Percentiles rank a stretch among this genome's conserved stretches.
Conservation (phyloP, 2,113 vertebrate genomes). For the Ovibos moschatus region DNA sequence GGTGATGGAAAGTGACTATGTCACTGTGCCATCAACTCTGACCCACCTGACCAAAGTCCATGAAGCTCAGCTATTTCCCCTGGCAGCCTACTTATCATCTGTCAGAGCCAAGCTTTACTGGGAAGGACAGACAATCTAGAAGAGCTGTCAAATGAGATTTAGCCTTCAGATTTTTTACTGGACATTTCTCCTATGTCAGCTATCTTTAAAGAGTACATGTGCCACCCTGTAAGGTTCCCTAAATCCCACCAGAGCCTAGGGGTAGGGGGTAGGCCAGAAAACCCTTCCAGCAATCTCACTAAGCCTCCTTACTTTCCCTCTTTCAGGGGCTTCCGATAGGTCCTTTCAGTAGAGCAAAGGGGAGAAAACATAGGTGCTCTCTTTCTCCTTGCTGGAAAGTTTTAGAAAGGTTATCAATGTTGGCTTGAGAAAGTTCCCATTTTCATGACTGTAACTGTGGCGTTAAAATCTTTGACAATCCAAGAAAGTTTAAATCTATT, state of each 20-base stretch:
- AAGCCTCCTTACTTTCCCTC: not conserved
- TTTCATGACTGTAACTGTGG: not conserved
- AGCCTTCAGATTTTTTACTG: not conserved
- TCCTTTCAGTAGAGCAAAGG: not conserved
- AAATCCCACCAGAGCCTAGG: not conserved
- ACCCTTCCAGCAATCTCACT: not conserved
- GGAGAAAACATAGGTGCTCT: not conserved
- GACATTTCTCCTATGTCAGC: not conserved
- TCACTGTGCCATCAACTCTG: conserved; percentile 41
- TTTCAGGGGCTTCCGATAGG: not conserved
- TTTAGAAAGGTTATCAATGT: not conserved
- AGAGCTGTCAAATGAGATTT: conserved; percentile 46
- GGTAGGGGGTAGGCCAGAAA: not conserved
- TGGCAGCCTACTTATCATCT: conserved; percentile 31
- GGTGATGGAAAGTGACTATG: conserved; percentile 47
- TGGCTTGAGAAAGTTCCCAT: conserved; percentile 3
- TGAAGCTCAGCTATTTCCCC: conserved; percentile 20
- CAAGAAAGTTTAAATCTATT: not conserved
- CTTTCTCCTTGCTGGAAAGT: not conserved
- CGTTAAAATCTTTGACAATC: not conserved
- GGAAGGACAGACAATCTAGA: conserved; percentile 25
- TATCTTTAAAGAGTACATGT: not conserved
- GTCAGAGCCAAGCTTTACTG: conserved; percentile 12
- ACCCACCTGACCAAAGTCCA: conserved; percentile 48
- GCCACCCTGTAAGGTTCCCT: not conserved